A percentile compares a stretch with the other conserved stretches of the same genome.
phyloP scores from a whole-genome alignment of 2,797 vertebrate genomes.

The Tangara arthus region DNA sequence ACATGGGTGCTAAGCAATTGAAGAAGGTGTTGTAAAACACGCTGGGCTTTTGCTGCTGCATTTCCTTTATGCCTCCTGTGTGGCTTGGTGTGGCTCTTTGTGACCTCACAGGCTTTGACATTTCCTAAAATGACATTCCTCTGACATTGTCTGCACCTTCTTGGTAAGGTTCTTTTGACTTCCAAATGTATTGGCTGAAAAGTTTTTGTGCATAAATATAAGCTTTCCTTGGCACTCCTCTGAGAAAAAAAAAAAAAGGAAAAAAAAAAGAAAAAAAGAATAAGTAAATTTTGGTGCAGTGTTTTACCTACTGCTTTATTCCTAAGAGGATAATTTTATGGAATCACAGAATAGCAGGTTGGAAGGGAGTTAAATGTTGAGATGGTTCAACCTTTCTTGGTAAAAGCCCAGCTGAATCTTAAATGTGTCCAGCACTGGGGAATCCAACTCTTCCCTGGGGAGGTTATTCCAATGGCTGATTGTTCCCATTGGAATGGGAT shows the following conservation, averaged over 20 bases:
- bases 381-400: neutral
- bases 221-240: neutral
- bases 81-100: neutral
- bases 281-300: neutral
- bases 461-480: neutral
- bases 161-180: neutral
- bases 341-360: neutral
- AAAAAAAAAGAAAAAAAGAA: accelerated
- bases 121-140: neutral
- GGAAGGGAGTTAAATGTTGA: neutral
- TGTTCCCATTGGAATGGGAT: neutral
- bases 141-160: neutral
- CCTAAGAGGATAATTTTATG: neutral
- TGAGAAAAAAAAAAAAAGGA: no score
- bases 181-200: neutral
- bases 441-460: neutral
- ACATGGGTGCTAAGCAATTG: neutral
- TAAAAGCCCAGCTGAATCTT: neutral
- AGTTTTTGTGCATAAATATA: neutral
- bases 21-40: neutral
- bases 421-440: neutral
- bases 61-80: neutral
- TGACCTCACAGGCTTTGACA: neutral
- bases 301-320: neutral
- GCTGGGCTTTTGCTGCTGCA: neutral